Evolutionary conservation across 2,888 invertebrate species (phyloP).

Genomic region (Oxycera nigricornis): DNA sequence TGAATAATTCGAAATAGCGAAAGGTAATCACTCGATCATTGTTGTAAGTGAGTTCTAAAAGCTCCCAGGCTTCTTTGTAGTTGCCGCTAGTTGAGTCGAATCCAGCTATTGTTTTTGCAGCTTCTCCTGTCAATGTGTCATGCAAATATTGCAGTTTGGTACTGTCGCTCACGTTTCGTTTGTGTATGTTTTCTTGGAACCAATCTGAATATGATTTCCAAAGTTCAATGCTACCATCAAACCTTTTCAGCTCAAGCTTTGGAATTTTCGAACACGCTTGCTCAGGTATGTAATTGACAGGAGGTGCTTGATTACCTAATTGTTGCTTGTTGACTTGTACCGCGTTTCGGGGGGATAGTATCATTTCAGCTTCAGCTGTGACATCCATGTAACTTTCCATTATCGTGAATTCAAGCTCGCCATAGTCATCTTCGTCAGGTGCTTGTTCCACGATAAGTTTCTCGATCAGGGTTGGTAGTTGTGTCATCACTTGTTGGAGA

Average conservation of each 20-base stretch:
- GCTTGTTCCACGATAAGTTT: no score
- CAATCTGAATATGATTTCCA: not conserved
- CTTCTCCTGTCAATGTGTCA: not conserved
- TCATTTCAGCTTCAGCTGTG: no score
- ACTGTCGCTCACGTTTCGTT: not conserved
- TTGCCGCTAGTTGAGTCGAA: not conserved
- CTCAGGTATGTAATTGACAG: no score
- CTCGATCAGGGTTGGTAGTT: no score
- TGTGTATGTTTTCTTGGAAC: not conserved
- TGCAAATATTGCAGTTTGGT: conserved; percentile 3
- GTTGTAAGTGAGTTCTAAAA: not conserved
- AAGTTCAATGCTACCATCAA: not conserved
- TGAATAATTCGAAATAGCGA: not conserved
- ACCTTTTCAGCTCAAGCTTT: not conserved
- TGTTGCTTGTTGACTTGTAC: no score
- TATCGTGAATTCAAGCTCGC: no score
- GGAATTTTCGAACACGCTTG: no score
- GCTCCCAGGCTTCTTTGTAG: conserved; percentile 34
- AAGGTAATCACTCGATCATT: not conserved
- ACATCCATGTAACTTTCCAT: no score
- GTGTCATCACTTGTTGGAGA: no score
- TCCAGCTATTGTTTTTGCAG: not conserved
- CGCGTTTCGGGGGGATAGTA: no score
- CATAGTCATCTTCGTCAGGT: no score
- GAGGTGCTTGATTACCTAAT: no score